Evolutionary conservation across 1,140 invertebrate genomes (phyloP).

Genomic region (Pygmarrhopalites habei): DNA sequence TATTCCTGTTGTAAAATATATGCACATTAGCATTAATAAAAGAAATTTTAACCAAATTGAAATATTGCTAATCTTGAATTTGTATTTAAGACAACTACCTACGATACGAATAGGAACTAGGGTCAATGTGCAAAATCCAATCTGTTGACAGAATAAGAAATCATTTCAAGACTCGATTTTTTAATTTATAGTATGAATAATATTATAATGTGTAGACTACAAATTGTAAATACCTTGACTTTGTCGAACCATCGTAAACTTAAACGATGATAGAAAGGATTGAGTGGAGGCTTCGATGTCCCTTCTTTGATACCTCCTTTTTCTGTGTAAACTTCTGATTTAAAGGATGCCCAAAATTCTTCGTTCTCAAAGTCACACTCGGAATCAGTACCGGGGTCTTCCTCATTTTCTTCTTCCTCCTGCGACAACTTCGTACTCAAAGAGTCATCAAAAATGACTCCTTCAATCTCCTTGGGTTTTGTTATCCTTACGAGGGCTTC

Average conservation of each 20-base stretch:
- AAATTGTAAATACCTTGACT: conserved; percentile 30
- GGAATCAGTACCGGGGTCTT: conserved; percentile 1
- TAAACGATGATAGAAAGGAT: conserved; percentile 31
- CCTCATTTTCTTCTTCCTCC: conserved; percentile 1
- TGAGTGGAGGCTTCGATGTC: conserved; percentile 15
- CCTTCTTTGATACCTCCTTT: not conserved
- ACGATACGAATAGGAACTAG: conserved; percentile 67
- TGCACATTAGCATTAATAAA: too few relatives aligned
- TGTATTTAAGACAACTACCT: too few relatives aligned
- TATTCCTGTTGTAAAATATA: too few relatives aligned
- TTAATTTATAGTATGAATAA: too few relatives aligned
- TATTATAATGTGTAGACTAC: too few relatives aligned
- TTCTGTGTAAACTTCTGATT: not conserved
- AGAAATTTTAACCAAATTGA: too few relatives aligned
- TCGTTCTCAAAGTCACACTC: conserved; percentile 4
- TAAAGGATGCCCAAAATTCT: conserved; percentile 23
- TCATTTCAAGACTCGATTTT: not conserved
- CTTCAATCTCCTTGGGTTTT: not conserved
- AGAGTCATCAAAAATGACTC: conserved; percentile 11
- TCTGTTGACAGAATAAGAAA: conserved; percentile 53
- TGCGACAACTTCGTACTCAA: not conserved
- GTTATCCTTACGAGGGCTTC: conserved; percentile 1
- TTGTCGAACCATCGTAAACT: conserved; percentile 16
- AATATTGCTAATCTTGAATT: too few relatives aligned
- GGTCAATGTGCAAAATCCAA: conserved; percentile 67